These are phyloP conservation scores for Barnardius zonarius DNA, from an alignment of 2,113 vertebrate genomes.

Conservation along the genomic window DNA sequence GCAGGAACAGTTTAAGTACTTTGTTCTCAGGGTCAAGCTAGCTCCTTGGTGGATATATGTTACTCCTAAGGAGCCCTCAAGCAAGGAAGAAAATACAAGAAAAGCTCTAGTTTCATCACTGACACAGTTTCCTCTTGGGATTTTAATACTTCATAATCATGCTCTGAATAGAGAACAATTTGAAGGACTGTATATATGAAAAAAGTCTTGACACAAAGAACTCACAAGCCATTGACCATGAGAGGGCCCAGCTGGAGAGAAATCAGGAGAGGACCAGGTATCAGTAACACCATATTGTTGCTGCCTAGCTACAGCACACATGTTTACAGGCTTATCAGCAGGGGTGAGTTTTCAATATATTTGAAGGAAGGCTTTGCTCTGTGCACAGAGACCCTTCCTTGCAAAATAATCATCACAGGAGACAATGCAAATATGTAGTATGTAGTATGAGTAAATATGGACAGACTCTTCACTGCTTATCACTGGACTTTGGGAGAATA, in stretches of 20 bases:
- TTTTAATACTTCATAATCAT: not conserved
- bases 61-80: not conserved
- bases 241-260: not conserved
- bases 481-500: not conserved
- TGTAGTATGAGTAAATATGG: not conserved
- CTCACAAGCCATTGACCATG: not conserved
- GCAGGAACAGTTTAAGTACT: not conserved
- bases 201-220: not conserved
- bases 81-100: not conserved
- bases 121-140: not conserved
- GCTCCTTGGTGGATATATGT: not conserved
- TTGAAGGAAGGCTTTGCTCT: not conserved
- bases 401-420: not conserved
- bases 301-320: not conserved
- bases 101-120: not conserved
- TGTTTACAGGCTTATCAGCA: not conserved
- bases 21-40: not conserved
- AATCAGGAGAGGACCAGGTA: not conserved
- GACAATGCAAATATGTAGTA: not conserved
- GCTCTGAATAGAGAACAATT: not conserved
- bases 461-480: not conserved
- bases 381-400: not conserved
- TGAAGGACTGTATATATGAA: not conserved
- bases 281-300: not conserved
- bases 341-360: not conserved